Evolutionary conservation across 1,140 invertebrate genomes (phyloP).

Genomic region (Meloidogyne exigua): DNA sequence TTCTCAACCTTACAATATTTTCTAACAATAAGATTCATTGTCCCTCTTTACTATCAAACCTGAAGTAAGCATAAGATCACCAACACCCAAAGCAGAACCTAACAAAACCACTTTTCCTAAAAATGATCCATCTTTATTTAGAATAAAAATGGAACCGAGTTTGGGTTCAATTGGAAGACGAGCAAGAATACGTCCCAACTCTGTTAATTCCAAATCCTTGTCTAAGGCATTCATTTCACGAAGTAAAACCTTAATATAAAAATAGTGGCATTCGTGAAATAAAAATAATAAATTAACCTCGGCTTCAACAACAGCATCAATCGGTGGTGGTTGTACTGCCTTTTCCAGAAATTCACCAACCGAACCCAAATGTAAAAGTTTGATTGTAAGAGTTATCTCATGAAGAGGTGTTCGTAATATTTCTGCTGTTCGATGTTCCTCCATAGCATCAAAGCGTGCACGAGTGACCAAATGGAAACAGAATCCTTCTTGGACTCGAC

Average conservation of each 20-base stretch:
- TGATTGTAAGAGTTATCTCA: slow-evolving; percentile 64
- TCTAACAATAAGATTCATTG: too few relatives aligned
- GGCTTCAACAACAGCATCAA: slow-evolving; percentile 67
- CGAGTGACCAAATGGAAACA: slow-evolving; percentile 74
- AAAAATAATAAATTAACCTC: slow-evolving; percentile 64
- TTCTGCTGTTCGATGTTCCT: slow-evolving; percentile 67
- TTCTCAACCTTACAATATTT: too few relatives aligned
- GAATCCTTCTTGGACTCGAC: slow-evolving; percentile 74
- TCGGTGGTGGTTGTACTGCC: slow-evolving; percentile 67
- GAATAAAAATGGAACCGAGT: too few relatives aligned
- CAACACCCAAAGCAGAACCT: slow-evolving; percentile 64
- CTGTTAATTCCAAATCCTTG: slow-evolving; percentile 66
- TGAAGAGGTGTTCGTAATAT: slow-evolving; percentile 68
- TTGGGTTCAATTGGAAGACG: slow-evolving; percentile 67
- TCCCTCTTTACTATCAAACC: background rate
- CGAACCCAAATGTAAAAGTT: slow-evolving; percentile 66
- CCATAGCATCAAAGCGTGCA: slow-evolving; percentile 58
- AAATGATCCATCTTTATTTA: too few relatives aligned
- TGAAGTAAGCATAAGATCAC: slow-evolving; percentile 50
- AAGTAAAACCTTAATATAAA: slow-evolving; percentile 38
- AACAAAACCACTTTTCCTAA: slow-evolving; percentile 68
- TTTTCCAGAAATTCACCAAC: slow-evolving; percentile 66
- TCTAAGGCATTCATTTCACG: slow-evolving; percentile 67
- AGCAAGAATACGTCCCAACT: slow-evolving; percentile 66
- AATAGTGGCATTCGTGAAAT: background rate